Percentiles rank a stretch among this genome's conserved stretches.
Conservation (phyloP, 92 coral and sea anemone species). For the Palythoa caribaeorum region DNA sequence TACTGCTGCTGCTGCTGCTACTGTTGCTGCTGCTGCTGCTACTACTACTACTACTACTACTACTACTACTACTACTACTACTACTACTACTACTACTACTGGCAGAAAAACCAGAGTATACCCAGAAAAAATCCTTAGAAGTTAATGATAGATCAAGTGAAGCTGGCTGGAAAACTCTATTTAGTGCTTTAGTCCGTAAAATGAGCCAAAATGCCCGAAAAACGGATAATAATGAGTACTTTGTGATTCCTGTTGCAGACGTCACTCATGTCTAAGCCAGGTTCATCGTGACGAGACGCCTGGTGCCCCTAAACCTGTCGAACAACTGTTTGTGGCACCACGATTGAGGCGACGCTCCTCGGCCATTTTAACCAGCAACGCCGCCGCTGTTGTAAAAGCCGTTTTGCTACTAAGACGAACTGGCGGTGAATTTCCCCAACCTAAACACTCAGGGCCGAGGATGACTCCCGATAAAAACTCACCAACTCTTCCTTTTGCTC, state of each 20-base stretch:
- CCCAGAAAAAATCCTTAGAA: too few species aligned
- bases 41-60: too few species aligned
- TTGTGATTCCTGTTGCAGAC: constrained; percentile 32
- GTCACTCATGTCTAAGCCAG: constrained; percentile 47
- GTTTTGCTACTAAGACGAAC: constrained; percentile 75
- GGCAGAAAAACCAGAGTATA: too few species aligned
- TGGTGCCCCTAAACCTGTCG: constrained; percentile 74
- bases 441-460: background rate
- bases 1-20: too few species aligned
- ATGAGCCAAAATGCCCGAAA: too few species aligned
- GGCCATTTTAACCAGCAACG: constrained; percentile 77
- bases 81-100: too few species aligned
- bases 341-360: constrained; percentile 84
- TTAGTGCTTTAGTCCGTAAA: too few species aligned
- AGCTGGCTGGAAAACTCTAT: too few species aligned
- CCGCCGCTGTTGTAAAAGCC: constrained; percentile 89
- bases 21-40: too few species aligned
- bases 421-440: background rate
- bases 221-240: too few species aligned
- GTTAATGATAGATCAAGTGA: too few species aligned
- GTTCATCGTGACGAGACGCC: constrained; percentile 66
- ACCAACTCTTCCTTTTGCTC: background rate
- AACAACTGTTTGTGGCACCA: constrained; percentile 78
- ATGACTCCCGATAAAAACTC: background rate
- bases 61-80: too few species aligned